Evolutionary conservation across 1,140 invertebrate genomes (phyloP), one percentile per base, ranked within the genome.

Genomic region (Drosophila varians): DNA sequence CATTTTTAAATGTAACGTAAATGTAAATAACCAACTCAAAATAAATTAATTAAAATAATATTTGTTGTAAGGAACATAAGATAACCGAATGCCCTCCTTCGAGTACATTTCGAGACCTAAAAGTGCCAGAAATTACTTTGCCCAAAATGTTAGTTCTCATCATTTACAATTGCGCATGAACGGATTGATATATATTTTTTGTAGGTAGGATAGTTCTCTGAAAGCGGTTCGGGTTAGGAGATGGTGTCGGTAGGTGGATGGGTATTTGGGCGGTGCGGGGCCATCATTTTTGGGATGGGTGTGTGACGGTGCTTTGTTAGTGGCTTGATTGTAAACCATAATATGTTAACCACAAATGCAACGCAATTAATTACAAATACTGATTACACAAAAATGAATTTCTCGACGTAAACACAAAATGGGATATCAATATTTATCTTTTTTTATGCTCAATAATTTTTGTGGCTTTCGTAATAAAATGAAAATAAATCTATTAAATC

Each of bases 321-420:
- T 61, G 71, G 66, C 72, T 55, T 49, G n/a, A 60, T 45, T 28
- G 42, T 42, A 58, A 71, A 53, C 34, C 25, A 71, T 49, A 56
- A 77, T 40, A 55, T 70, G 53, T 68, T 58, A 61, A 25, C 18
- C 55, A 68, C 38, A 71, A 65, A 73, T 62, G 57, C 60, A 62
- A 66, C 47, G 49, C 42, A 66, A 68, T 60, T 16, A 68, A 74
- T 54, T 78, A 73, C 68, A 53, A 69, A 55, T 53, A 71, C 70
- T 36, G 64, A 70, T 86, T 77, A 79, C 72, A 77, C 60, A 80
- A 87, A 86, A 87, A 87, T 87, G 82, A 87, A 87, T 87, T 87
- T 87, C 82, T 87, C 76, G 48, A 82, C 58, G 58, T 74, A 60
- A 87, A 87, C 82, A 74, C 82, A 87, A 87, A 87, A 87, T 77